Conservation (phyloP, 2,113 vertebrate species). For the Lophura nycthemera region DNA sequence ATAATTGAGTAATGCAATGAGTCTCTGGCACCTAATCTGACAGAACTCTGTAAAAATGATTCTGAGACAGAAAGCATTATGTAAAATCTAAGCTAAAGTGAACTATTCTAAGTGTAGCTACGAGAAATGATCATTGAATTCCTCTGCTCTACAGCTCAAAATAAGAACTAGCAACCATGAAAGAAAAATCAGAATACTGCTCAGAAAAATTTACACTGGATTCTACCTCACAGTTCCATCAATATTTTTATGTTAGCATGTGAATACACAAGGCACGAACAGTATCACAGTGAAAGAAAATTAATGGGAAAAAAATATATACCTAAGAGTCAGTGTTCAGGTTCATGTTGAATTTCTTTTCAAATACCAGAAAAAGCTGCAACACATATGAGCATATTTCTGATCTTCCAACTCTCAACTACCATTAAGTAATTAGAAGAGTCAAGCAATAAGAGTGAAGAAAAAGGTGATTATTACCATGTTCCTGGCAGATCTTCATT, state of each 20-base stretch:
- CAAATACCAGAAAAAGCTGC: background rate
- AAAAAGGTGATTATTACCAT: background rate
- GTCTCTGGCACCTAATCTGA: background rate
- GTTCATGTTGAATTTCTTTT: background rate
- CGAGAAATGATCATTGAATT: background rate
- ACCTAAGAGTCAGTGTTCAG: background rate
- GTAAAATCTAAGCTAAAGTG: background rate
- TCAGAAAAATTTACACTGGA: background rate
- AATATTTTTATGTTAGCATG: background rate
- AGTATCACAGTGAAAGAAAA: background rate
- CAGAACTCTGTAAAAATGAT: background rate
- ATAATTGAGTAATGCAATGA: background rate
- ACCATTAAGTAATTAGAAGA: background rate
- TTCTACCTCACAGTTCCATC: background rate
- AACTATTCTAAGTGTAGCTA: background rate
- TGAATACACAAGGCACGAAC: background rate
- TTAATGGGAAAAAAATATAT: background rate
- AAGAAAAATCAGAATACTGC: background rate
- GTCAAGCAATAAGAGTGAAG: background rate
- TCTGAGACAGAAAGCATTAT: background rate
- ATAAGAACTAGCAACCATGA: background rate
- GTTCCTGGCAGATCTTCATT: background rate
- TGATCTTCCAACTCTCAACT: background rate
- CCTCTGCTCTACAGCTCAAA: background rate
- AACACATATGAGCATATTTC: background rate